A percentile compares a stretch with the other conserved stretches of the same genome.
Conservation (phyloP, 2,797 vertebrate genomes). For the Nothura maculosa region DNA sequence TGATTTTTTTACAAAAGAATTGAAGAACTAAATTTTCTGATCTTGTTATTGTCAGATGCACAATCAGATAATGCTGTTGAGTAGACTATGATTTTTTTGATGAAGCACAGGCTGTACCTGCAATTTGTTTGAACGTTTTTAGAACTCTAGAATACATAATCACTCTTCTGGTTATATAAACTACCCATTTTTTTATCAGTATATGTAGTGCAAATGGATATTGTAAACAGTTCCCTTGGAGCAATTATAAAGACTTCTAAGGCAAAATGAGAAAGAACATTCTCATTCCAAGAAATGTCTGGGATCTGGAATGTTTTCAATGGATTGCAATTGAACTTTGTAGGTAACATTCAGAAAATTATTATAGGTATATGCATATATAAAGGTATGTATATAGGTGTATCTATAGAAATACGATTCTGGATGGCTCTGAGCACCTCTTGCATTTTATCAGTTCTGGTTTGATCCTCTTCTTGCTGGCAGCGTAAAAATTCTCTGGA, state of each 20-base stretch:
- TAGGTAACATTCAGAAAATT: neutral
- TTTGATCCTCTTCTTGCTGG: neutral
- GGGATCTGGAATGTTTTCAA: neutral
- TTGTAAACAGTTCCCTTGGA: neutral
- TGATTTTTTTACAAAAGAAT: neutral
- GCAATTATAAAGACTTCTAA: neutral
- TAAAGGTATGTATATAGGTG: no score
- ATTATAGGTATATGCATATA: neutral
- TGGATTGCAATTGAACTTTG: neutral
- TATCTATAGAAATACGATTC: neutral
- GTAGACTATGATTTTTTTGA: neutral
- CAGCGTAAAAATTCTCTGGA: neutral
- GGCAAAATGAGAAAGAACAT: neutral
- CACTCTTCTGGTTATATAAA: neutral
- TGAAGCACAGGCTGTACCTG: neutral
- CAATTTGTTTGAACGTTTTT: neutral
- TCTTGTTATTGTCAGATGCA: neutral
- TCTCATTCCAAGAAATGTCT: neutral
- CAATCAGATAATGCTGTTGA: neutral
- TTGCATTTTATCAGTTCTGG: neutral
- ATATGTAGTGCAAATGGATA: neutral
- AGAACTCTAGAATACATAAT: neutral
- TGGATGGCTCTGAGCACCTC: neutral
- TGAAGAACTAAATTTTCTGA: neutral
- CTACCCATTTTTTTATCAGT: neutral